These are phyloP conservation scores for Trichonephila inaurata DNA, from an alignment of 1,140 invertebrate genomes.

Conservation along the genomic window DNA sequence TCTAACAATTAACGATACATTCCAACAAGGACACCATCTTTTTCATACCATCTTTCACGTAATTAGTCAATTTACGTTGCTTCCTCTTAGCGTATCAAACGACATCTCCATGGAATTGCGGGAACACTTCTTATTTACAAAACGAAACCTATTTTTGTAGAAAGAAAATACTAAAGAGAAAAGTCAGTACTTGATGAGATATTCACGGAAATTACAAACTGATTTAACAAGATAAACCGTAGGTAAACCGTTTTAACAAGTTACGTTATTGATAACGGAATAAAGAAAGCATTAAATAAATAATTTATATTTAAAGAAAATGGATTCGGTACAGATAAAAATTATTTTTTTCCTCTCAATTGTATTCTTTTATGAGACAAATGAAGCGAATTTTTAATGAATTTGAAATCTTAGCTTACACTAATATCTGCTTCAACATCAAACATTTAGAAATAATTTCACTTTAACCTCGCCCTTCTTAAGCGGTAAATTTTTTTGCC, in stretches of 20 bases:
- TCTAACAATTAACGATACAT: not conserved
- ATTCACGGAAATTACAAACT: not conserved
- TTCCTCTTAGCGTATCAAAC: not conserved
- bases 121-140: not conserved
- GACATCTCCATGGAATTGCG: not conserved
- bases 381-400: too few species aligned
- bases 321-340: too few species aligned
- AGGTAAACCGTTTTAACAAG: not conserved
- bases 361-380: too few species aligned
- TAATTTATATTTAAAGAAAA: too few species aligned
- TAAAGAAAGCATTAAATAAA: too few species aligned
- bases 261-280: not conserved
- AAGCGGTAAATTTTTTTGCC: too few species aligned
- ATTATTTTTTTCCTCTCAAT: too few species aligned
- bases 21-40: not conserved
- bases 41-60: not conserved
- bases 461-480: too few species aligned
- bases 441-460: too few species aligned
- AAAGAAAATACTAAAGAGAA: not conserved
- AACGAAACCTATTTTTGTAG: not conserved
- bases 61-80: not conserved
- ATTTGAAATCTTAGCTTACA: too few species aligned
- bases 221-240: not conserved
- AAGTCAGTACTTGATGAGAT: not conserved
- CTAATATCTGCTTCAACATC: too few species aligned